Conservation (phyloP, 1,140 invertebrate genomes). For the Calosoma granatense region DNA sequence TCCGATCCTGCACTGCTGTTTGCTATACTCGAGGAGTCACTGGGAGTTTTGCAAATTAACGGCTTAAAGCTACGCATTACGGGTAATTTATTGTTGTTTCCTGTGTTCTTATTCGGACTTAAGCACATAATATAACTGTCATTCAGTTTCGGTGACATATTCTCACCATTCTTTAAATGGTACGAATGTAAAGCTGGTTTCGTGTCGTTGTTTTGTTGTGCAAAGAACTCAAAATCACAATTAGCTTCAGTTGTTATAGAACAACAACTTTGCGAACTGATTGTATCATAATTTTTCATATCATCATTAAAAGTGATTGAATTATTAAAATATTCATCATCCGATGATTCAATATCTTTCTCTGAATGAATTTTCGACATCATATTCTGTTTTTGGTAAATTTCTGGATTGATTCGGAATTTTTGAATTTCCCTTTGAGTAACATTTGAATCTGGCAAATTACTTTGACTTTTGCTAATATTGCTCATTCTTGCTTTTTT, state of each 20-base stretch:
- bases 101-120: not conserved
- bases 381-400: not conserved
- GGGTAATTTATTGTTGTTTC: not conserved
- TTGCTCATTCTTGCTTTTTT: not conserved
- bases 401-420: not conserved
- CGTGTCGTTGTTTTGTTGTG: slow-evolving; percentile 32
- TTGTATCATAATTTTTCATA: slow-evolving; percentile 43
- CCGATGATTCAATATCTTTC: slow-evolving; percentile 27
- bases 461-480: slow-evolving; percentile 12
- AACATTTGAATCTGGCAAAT: slow-evolving; percentile 5
- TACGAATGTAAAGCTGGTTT: slow-evolving; percentile 19
- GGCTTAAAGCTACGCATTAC: not conserved
- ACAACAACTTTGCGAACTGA: slow-evolving; percentile 41
- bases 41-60: not conserved
- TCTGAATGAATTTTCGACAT: not conserved
- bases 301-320: slow-evolving; percentile 27
- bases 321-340: slow-evolving; percentile 36
- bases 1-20: not conserved
- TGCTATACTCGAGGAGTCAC: not conserved
- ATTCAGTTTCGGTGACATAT: slow-evolving; percentile 11
- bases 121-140: not conserved
- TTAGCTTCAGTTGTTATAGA: slow-evolving; percentile 56
- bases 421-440: not conserved
- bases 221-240: slow-evolving; percentile 52
- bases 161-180: not conserved